Evolutionary conservation across 2,797 vertebrate species (phyloP).

Genomic region (Xerus rutilus): DNA sequence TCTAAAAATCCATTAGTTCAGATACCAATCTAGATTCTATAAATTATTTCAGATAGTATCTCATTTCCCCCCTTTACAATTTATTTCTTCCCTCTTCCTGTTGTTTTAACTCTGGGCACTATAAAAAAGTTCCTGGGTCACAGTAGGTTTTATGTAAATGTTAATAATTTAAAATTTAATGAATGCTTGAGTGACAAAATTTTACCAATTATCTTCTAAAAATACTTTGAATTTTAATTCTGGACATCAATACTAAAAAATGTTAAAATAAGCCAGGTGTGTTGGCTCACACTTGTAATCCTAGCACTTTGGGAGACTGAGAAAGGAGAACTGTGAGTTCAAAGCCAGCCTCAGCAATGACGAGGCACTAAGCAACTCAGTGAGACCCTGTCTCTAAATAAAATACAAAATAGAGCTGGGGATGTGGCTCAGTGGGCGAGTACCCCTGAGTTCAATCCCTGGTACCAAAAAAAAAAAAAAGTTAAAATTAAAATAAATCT

Average conservation of each 20-base stretch:
- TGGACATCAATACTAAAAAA: background rate
- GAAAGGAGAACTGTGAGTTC: too few relatives aligned
- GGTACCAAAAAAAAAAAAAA: too few relatives aligned
- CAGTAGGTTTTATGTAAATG: background rate
- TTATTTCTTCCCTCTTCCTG: background rate
- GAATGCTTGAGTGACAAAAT: background rate
- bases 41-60: background rate
- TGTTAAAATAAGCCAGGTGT: background rate
- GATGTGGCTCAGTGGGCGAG: too few relatives aligned
- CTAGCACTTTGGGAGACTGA: too few relatives aligned
- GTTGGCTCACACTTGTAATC: too few relatives aligned
- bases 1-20: background rate
- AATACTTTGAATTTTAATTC: background rate
- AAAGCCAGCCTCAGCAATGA: too few relatives aligned
- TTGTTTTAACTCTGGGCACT: background rate
- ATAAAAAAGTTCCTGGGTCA: background rate
- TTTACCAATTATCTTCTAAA: background rate
- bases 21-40: background rate
- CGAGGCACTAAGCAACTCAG: too few relatives aligned
- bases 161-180: background rate
- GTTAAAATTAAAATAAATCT: background rate
- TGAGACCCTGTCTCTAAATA: too few relatives aligned
- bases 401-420: too few relatives aligned
- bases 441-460: too few relatives aligned
- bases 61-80: background rate